These are phyloP conservation scores for Drosophila tani DNA, from an alignment of 1,140 invertebrate species.

Conservation along the genomic window DNA sequence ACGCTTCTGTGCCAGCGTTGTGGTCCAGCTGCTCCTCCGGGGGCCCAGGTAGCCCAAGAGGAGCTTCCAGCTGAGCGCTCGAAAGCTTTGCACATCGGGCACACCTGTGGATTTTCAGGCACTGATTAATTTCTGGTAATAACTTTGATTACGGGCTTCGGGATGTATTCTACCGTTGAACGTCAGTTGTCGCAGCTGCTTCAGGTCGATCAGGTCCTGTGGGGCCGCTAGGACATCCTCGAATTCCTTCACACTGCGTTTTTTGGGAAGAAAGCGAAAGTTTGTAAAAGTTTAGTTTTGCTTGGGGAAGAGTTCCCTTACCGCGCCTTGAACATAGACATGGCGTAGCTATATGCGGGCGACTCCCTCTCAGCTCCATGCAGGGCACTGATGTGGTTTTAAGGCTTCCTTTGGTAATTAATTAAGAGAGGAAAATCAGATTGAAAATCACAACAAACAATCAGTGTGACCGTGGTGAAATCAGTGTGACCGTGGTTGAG, in stretches of 20 bases:
- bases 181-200: slow-evolving; percentile 88
- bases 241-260: slow-evolving; percentile 90
- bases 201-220: slow-evolving; percentile 89
- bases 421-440: neutral
- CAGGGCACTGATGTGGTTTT: neutral
- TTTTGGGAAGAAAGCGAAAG: slow-evolving; percentile 9
- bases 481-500: neutral
- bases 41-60: slow-evolving; percentile 93
- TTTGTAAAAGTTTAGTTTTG: slow-evolving; percentile 12
- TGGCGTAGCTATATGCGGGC: slow-evolving; percentile 32
- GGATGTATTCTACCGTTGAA: slow-evolving; percentile 89
- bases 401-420: neutral
- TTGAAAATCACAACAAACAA: slow-evolving; percentile 16
- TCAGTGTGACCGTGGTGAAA: neutral
- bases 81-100: slow-evolving; percentile 91
- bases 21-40: slow-evolving; percentile 88
- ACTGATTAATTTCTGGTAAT: neutral
- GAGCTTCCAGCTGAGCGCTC: slow-evolving; percentile 93
- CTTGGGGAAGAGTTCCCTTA: slow-evolving; percentile 8
- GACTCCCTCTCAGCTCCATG: slow-evolving; percentile 30
- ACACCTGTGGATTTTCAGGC: slow-evolving; percentile 87
- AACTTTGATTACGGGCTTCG: neutral
- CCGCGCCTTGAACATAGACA: slow-evolving; percentile 84
- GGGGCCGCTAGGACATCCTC: slow-evolving; percentile 87
- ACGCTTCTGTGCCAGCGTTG: slow-evolving; percentile 89